These are phyloP conservation scores for Siniperca obscura DNA, from an alignment of 2,797 vertebrate genomes.

Conservation along the genomic window DNA sequence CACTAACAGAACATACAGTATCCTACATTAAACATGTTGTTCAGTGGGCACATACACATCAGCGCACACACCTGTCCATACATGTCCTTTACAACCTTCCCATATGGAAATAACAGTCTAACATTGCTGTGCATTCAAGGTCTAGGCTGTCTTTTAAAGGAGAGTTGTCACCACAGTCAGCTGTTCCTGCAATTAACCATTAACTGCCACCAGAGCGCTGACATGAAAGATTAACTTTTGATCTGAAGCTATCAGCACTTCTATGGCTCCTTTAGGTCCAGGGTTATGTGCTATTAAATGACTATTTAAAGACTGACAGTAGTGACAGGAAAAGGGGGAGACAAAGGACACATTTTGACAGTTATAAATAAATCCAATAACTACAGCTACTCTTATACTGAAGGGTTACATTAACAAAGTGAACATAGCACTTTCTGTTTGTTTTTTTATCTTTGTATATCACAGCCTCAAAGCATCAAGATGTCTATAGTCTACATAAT, in stretches of 20 bases:
- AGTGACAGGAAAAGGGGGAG: background rate
- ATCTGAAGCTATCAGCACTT: slow-evolving; percentile 53
- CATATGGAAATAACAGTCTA: background rate
- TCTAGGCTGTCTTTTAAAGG: slow-evolving; percentile 50
- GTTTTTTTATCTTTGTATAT: background rate
- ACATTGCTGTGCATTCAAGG: slow-evolving; percentile 58
- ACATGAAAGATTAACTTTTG: slow-evolving; percentile 64
- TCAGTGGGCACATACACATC: background rate
- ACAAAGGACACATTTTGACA: background rate
- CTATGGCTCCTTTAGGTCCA: slow-evolving; percentile 10
- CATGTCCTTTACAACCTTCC: background rate
- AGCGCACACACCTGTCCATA: no score
- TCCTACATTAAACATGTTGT: background rate
- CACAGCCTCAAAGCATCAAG: background rate
- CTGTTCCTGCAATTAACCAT: slow-evolving; percentile 72
- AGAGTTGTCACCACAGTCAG: slow-evolving; percentile 37
- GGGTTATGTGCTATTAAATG: slow-evolving; percentile 15
- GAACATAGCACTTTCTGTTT: background rate
- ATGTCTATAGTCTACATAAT: background rate
- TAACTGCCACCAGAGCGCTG: slow-evolving; percentile 59
- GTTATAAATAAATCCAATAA: background rate
- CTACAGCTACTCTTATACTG: background rate
- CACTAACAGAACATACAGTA: background rate
- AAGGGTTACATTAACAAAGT: background rate
- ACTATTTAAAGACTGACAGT: slow-evolving; percentile 2